These are phyloP conservation scores for Thinocorus orbignyianus DNA, from an alignment of 2,113 vertebrate genomes.

Conservation along the genomic window DNA sequence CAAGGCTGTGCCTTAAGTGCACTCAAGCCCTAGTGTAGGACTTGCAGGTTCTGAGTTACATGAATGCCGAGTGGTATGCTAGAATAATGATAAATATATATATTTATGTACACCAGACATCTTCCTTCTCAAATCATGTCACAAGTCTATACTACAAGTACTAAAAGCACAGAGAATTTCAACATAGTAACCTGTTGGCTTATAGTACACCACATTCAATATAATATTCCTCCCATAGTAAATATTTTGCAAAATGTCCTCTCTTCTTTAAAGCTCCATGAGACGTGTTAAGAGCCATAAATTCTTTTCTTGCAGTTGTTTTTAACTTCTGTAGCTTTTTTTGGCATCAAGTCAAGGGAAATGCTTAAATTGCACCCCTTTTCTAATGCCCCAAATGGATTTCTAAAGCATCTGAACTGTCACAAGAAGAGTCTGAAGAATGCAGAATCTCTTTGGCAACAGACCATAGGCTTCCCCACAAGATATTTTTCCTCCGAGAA, in stretches of 20 bases:
- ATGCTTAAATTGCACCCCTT: neutral
- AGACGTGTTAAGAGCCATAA: neutral
- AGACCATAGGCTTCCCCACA: neutral
- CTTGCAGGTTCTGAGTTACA: neutral
- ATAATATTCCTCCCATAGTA: neutral
- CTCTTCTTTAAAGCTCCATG: neutral
- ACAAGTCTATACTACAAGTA: neutral
- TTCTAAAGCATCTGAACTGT: neutral
- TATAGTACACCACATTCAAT: neutral
- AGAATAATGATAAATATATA: neutral
- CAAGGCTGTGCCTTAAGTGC: rapidly evolving
- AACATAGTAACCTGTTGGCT: neutral
- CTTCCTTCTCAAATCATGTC: neutral
- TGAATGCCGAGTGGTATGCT: neutral
- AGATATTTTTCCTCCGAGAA: neutral
- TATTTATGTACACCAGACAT: neutral
- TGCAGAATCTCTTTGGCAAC: neutral
- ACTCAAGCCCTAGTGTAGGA: rapidly evolving
- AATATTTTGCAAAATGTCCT: neutral
- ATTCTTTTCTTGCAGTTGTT: neutral
- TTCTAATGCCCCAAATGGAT: neutral
- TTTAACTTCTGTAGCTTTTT: neutral
- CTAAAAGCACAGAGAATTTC: neutral
- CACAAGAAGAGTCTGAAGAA: neutral
- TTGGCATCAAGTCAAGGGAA: neutral